Evolutionary conservation across 1,140 invertebrate species (phyloP).

Genomic region (Hycleus cichorii): DNA sequence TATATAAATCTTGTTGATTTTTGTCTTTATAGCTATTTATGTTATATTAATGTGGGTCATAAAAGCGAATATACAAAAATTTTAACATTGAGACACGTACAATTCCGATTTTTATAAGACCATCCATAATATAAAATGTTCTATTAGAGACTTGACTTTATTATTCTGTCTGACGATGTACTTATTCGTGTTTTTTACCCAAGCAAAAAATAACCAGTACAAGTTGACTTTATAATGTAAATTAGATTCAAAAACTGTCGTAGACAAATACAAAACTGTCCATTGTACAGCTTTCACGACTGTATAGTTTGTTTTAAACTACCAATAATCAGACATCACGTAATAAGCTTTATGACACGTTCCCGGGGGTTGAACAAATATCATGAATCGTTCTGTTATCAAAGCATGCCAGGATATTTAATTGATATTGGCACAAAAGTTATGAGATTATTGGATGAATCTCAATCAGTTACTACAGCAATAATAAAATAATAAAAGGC

Average conservation of each 20-base stretch:
- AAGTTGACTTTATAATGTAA: conserved; percentile 10
- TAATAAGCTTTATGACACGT: conserved; percentile 15
- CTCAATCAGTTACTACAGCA: conserved; percentile 1
- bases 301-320: background rate
- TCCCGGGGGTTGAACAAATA: conserved; percentile 9
- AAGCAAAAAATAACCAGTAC: background rate
- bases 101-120: too few relatives aligned
- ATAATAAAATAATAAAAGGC: too few relatives aligned
- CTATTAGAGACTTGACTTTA: too few relatives aligned
- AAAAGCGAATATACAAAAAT: too few relatives aligned
- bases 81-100: too few relatives aligned
- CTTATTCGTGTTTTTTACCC: background rate
- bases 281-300: too few relatives aligned
- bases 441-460: conserved; percentile 8
- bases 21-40: too few relatives aligned
- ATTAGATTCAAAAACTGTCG: background rate
- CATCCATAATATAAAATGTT: too few relatives aligned
- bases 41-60: too few relatives aligned
- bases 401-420: background rate
- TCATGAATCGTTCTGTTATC: conserved; percentile 1
- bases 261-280: too few relatives aligned
- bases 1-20: too few relatives aligned
- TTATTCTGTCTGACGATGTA: too few relatives aligned
- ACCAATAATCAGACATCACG: conserved; percentile 13
- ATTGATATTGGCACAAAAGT: conserved; percentile 15